These are phyloP conservation scores for Danaus chrysippus DNA, from an alignment of 2,888 invertebrate species.

Conservation along the genomic window DNA sequence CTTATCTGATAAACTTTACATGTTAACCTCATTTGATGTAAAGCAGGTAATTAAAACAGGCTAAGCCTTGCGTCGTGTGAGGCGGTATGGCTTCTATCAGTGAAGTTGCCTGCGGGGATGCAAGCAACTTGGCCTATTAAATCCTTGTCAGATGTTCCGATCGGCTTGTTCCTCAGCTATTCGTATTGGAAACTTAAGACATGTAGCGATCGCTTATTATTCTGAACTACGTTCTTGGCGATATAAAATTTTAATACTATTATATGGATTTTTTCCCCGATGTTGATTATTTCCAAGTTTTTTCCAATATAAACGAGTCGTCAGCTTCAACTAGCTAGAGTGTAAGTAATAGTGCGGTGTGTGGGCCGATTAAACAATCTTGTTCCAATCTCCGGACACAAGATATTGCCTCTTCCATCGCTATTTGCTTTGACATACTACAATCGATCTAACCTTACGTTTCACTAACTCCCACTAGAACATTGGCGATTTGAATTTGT, in stretches of 20 bases:
- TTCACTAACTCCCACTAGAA: constrained; percentile 9
- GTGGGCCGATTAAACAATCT: constrained; percentile 29
- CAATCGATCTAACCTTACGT: constrained; percentile 15
- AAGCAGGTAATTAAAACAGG: constrained; percentile 24
- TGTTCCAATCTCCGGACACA: constrained; percentile 15
- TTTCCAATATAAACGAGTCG: neutral
- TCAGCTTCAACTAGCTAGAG: constrained; percentile 8
- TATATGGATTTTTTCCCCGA: no score
- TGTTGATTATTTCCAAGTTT: neutral
- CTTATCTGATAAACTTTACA: constrained; percentile 12
- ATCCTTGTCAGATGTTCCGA: constrained; percentile 30
- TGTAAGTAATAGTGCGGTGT: constrained; percentile 12
- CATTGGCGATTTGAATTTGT: neutral
- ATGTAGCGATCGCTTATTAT: constrained; percentile 2
- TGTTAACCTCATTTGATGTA: constrained; percentile 21
- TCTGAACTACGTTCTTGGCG: no score
- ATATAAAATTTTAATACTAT: no score
- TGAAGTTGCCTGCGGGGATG: constrained; percentile 26
- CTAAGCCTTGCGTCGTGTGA: constrained; percentile 24
- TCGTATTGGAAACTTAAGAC: constrained; percentile 13
- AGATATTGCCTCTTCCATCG: constrained; percentile 17
- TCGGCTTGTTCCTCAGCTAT: constrained; percentile 17
- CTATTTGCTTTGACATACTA: constrained; percentile 20
- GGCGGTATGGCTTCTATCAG: constrained; percentile 17
- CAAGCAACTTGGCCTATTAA: constrained; percentile 32